Evolutionary conservation across 1,140 invertebrate species (phyloP), one percentile per base, ranked within the genome.

Genomic region (Drosophila paulistorum): DNA sequence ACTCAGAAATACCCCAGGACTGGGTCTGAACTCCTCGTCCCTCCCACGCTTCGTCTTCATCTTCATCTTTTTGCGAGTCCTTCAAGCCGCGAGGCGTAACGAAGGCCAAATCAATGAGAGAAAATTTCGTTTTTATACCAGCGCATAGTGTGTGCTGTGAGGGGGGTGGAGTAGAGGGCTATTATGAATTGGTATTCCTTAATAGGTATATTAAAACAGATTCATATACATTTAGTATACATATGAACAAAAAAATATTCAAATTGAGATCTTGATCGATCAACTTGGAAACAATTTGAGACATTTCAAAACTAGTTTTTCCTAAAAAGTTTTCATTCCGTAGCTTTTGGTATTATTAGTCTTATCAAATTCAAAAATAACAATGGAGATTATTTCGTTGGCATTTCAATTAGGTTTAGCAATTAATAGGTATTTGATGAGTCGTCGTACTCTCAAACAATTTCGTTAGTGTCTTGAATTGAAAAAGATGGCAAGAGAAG

Each of bases 61-160:
- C 45, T 20, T 20, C 45, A 51, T 48, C 45, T 45, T 48, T 59
- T 13, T 48, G 45, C 13, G 10, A 51, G 45, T 51, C 45, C 42
- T 20, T 3, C 20, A 30, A 35, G 17, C 41, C 20, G 20, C 59
- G 17, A 64, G 45, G 35, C 65, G 65, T 37, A 33, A 37, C 60
- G 51, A 59, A 62, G 65, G 60, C 48, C 30, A 84, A 84, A 77
- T 85, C 81, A 84, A 81, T 85, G 81, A 85, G 62, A 74, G 51
- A 14, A 10, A 10, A 11, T 51, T 51, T 51, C 71, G 78, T 67
- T 30, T 30, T 7, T 30, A 30, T 30, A 68, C 60, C 48, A 14
- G 37, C n/a, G 3, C 33, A 3, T 2, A 2, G 20, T 11, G 57
- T 23, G 35, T 10, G 20, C 0, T 3, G 3, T 20, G 14, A 14